A percentile compares a stretch with the other conserved stretches of the same genome.
These are phyloP conservation scores for Bombus polaris DNA, from an alignment of 1,140 invertebrate genomes.

Conservation along the genomic window DNA sequence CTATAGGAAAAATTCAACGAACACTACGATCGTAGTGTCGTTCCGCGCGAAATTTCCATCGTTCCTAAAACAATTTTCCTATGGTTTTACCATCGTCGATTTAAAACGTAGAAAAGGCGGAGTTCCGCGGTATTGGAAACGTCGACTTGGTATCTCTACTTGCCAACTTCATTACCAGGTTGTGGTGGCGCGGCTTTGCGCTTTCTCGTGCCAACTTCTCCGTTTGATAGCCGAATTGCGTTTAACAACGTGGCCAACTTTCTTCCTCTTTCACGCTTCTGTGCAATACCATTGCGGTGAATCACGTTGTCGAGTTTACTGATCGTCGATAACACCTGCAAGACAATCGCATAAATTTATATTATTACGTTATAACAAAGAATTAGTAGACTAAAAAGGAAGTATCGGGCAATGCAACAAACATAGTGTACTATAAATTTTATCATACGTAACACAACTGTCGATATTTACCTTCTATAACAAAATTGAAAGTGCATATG, in stretches of 20 bases:
- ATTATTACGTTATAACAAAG: neutral
- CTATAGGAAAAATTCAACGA: neutral
- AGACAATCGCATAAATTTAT: neutral
- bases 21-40: neutral
- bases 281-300: neutral
- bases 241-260: neutral
- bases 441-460: neutral
- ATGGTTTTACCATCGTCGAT: neutral
- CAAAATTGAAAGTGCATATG: too few relatives aligned
- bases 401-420: too few relatives aligned
- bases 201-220: neutral
- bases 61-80: conserved; percentile 12
- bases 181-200: neutral
- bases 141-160: conserved; percentile 15
- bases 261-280: neutral
- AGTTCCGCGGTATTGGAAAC: conserved; percentile 13
- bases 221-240: conserved; percentile 8
- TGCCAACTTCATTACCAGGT: conserved; percentile 39
- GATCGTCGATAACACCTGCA: neutral
- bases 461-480: neutral
- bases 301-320: neutral
- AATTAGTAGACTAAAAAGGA: neutral
- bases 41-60: neutral
- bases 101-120: conserved; percentile 15
- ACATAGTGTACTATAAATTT: neutral